Evolutionary conservation across 2,113 vertebrate genomes (phyloP).

Genomic region (Siniperca knerii): DNA sequence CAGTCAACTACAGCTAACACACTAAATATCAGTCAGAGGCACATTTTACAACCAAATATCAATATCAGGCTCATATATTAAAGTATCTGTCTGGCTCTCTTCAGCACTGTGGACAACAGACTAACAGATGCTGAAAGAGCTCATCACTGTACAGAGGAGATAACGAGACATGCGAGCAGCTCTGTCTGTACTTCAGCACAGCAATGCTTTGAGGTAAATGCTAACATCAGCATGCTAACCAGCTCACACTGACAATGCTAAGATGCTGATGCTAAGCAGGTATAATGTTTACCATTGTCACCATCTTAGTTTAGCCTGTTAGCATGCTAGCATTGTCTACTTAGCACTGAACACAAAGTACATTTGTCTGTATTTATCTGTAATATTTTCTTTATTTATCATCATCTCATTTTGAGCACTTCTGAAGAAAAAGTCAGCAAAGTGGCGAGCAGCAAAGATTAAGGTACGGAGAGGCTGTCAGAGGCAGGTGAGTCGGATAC

Average conservation of each 20-base stretch:
- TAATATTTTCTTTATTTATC: not conserved
- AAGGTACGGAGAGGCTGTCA: not conserved
- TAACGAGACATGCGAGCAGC: not conserved
- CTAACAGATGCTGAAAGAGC: not conserved
- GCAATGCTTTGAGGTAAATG: not conserved
- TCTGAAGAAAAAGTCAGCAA: not conserved
- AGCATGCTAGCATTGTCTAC: not conserved
- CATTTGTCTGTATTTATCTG: not conserved
- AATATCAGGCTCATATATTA: not conserved
- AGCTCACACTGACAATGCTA: not conserved
- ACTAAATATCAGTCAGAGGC: no score
- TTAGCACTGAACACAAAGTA: not conserved
- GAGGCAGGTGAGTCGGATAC: not conserved
- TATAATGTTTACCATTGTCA: not conserved
- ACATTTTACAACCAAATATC: no score
- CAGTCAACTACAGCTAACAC: not conserved
- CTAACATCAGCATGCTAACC: not conserved
- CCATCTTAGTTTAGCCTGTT: not conserved
- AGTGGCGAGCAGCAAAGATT: not conserved
- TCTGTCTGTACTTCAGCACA: not conserved
- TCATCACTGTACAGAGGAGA: not conserved
- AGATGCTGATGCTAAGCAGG: not conserved
- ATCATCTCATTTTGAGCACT: not conserved
- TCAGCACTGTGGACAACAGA: not conserved
- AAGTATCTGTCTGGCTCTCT: not conserved